Conservation (phyloP, 2,888 invertebrate species). For the Dryocosmus kuriphilus region DNA sequence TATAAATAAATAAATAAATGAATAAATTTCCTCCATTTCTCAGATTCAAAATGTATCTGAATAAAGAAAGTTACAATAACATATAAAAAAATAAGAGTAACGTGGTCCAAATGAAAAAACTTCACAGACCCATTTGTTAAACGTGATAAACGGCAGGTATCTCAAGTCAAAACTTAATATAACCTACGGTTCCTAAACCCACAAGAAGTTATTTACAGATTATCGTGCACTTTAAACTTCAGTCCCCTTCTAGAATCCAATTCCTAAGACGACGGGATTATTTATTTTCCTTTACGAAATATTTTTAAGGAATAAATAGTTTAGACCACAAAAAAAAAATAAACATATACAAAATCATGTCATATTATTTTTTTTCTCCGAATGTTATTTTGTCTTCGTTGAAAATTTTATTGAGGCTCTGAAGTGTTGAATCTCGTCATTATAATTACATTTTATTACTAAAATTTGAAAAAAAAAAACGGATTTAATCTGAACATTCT, state of each 20-base stretch:
- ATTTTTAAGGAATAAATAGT: neutral
- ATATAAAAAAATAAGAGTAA: neutral
- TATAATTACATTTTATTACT: neutral
- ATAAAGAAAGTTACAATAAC: no score
- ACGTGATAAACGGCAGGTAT: neutral
- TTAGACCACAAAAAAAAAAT: neutral
- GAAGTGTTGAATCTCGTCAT: neutral
- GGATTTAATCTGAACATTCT: neutral
- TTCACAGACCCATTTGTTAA: slow-evolving; percentile 8
- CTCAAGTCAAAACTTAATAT: neutral
- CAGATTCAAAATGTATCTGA: no score
- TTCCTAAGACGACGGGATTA: no score
- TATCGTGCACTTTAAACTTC: slow-evolving; percentile 11
- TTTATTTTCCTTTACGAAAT: slow-evolving; percentile 3
- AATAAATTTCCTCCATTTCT: no score
- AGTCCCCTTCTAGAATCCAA: slow-evolving; percentile 14
- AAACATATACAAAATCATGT: neutral
- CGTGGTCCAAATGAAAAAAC: slow-evolving; percentile 3
- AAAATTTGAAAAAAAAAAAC: neutral
- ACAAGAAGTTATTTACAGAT: neutral
- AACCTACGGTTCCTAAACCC: neutral
- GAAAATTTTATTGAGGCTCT: neutral
- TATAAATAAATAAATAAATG: no score
- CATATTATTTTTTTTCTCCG: neutral
- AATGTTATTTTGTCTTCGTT: neutral